Conservation (phyloP, 1,140 invertebrate species). For the Varroa destructor region DNA sequence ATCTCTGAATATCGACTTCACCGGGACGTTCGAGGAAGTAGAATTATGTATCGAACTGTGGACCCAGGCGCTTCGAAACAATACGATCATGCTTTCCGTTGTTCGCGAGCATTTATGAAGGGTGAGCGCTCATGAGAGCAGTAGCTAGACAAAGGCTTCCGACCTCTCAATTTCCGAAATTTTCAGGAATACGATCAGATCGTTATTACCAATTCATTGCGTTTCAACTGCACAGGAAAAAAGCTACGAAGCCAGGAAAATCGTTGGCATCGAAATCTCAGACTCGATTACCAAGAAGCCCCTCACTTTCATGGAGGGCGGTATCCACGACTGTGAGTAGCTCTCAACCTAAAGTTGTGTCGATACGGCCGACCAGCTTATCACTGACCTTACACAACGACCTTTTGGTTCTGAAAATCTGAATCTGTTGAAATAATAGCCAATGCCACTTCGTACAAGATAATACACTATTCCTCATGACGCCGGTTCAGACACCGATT, state of each 20-base stretch:
- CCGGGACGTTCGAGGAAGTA: neutral
- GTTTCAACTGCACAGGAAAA: slow-evolving; percentile 39
- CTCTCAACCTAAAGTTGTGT: slow-evolving; percentile 34
- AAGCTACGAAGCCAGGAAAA: slow-evolving; percentile 48
- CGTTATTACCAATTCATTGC: neutral
- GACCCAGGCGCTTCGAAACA: neutral
- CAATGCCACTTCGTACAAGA: no score
- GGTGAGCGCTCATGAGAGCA: neutral
- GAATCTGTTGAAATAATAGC: no score
- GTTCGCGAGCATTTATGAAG: neutral
- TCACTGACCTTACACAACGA: slow-evolving; percentile 19
- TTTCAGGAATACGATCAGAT: slow-evolving; percentile 17
- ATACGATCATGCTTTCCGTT: slow-evolving; percentile 1
- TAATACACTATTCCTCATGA: no score
- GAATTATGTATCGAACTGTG: neutral
- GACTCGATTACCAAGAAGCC: slow-evolving; percentile 21
- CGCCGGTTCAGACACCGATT: no score
- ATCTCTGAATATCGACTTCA: neutral
- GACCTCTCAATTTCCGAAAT: neutral
- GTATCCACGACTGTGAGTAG: slow-evolving; percentile 37
- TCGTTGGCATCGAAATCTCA: slow-evolving; percentile 46
- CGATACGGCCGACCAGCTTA: slow-evolving; percentile 35
- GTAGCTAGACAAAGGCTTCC: neutral
- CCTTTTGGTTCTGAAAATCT: neutral
- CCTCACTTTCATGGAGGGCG: slow-evolving; percentile 33